Evolutionary conservation across 2,888 invertebrate species (phyloP), one percentile per base, ranked within the genome.

Genomic region (Caenorhabditis sp.): DNA sequence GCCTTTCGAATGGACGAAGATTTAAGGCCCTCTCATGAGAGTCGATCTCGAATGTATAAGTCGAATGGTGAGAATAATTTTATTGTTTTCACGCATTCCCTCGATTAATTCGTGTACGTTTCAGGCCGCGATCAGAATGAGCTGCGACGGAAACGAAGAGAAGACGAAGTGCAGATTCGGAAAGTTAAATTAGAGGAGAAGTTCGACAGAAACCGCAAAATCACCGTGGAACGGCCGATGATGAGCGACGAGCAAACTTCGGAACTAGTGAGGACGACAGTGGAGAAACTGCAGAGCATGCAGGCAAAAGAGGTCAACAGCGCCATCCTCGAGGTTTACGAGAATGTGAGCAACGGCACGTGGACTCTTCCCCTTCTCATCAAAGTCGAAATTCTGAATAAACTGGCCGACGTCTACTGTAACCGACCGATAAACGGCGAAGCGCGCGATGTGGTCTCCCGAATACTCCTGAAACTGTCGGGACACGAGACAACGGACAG

Each of bases 131-230:
- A 61, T 27, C 53, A 55, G 13, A 43, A 70, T 15, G 68, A 61
- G 5, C 15, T 62, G 37, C 61, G 78, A 0, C 13, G 39, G 17
- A 72, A 72, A 30, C 53, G 72, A 11, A 20, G 78, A 27, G 78
- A 72, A 20, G 68, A 68, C 27, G 62, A 73, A 52, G 53, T 78
- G 2, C 46, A 73, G 45, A 66, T 78, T 5, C 35, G 78, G 4
- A 78, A 78, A 59, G 39, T 11, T n/a, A 55, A 46, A 26, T 9
- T 72, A 37, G 39, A 43, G 6, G 68, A 73, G 9, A 41, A 24
- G 11, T 62, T 78, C 17, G 72, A 78, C 20, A 55, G 52, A 9
- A 55, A 63, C 24, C 48, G 78, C 15, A 17, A 43, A 6, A 58
- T 73, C 3, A 24, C 55, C 17, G 41, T 32, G 20, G 39, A 35